phyloP scores from a whole-genome alignment of 2,888 invertebrate species.

The Drosophila limbata region DNA sequence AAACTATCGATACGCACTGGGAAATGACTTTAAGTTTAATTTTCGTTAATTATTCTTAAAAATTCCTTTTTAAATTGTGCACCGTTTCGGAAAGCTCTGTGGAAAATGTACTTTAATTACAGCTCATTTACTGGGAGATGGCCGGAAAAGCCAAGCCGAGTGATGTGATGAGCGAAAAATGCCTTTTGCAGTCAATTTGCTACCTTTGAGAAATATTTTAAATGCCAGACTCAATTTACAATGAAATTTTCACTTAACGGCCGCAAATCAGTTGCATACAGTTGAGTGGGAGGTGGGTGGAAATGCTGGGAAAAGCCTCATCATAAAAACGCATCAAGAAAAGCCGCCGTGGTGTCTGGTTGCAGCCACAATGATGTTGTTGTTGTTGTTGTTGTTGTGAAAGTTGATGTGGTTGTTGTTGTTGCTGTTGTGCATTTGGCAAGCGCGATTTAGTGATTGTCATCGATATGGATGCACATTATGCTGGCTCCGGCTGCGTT shows the following conservation, averaged over 20 bases:
- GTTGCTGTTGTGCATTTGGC: conserved; percentile 66
- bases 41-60: conserved; percentile 8
- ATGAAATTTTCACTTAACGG: conserved; percentile 70
- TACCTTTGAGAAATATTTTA: conserved; percentile 71
- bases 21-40: not conserved
- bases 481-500: conserved; percentile 52
- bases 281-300: not conserved
- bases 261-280: conserved; percentile 64
- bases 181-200: conserved; percentile 59
- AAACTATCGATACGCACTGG: not conserved
- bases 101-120: conserved; percentile 16
- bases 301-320: conserved; percentile 41
- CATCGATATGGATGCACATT: conserved; percentile 77
- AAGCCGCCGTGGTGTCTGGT: conserved; percentile 52
- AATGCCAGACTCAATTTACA: conserved; percentile 62
- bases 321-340: conserved; percentile 68
- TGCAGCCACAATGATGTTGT: conserved; percentile 24
- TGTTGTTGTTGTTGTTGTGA: conserved; percentile 28
- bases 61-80: conserved; percentile 6
- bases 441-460: conserved; percentile 74
- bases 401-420: conserved; percentile 31
- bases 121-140: conserved; percentile 20
- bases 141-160: not conserved
- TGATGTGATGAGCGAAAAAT: conserved; percentile 41
- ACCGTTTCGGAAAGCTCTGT: not conserved